Percentiles rank a stretch among this genome's conserved stretches.
Conservation (phyloP, 2,888 invertebrate genomes). For the Megastigmus dorsalis region DNA sequence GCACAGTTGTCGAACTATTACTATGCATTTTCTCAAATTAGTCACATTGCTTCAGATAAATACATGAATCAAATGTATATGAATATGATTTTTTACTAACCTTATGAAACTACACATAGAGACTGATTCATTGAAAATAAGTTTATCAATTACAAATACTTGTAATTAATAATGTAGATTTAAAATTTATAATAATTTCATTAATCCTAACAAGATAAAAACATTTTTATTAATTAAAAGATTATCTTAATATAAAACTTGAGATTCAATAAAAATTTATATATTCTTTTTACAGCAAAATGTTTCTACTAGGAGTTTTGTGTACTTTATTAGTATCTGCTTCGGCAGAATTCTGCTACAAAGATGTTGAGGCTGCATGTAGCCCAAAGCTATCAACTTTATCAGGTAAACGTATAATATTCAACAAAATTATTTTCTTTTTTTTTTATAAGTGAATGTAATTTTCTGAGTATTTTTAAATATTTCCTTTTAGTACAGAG, state of each 20-base stretch:
- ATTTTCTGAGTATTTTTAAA: neutral
- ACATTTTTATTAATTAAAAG: neutral
- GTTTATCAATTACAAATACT: neutral
- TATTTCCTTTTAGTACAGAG: neutral
- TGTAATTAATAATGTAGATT: neutral
- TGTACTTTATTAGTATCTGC: conserved; percentile 76
- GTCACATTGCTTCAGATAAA: too few relatives aligned
- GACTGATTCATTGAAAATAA: too few relatives aligned
- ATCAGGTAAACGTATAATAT: conserved; percentile 26
- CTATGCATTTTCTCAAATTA: too few relatives aligned
- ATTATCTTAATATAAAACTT: neutral
- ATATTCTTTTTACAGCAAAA: conserved; percentile 64
- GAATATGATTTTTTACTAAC: too few relatives aligned
- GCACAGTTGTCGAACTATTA: too few relatives aligned
- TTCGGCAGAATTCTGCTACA: conserved; percentile 79
- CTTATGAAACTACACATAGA: too few relatives aligned
- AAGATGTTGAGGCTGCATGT: conserved; percentile 78
- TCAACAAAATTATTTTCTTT: neutral
- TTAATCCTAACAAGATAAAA: neutral
- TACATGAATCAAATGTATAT: too few relatives aligned
- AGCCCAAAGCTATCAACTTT: conserved; percentile 70
- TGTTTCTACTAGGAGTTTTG: conserved; percentile 78
- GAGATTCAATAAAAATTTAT: neutral
- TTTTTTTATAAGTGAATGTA: neutral
- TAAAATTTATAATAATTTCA: neutral